Conservation (phyloP, 2,888 invertebrate species). For the Drosophila infuscata region DNA sequence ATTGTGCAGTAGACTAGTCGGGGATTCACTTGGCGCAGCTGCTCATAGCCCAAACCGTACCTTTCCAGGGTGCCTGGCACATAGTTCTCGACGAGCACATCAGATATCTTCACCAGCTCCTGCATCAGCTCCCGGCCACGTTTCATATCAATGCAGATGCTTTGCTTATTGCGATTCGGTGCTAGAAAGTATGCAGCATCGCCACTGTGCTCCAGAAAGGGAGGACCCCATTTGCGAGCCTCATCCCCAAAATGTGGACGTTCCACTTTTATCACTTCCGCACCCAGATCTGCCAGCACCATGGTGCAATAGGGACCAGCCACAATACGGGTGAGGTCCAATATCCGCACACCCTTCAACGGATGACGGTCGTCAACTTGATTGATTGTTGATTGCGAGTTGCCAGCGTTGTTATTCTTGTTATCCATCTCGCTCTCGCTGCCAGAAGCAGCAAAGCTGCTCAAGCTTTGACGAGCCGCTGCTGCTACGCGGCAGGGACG, state of each 20-base stretch:
- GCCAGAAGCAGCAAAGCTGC: constrained; percentile 58
- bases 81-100: constrained; percentile 97
- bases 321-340: constrained; percentile 94
- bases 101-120: constrained; percentile 91
- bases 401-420: constrained; percentile 13
- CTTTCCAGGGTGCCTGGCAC: constrained; percentile 94
- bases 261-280: constrained; percentile 97
- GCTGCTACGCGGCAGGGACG: constrained; percentile 23
- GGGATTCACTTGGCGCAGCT: constrained; percentile 89
- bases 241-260: constrained; percentile 95
- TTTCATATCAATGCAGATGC: constrained; percentile 94
- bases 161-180: constrained; percentile 97
- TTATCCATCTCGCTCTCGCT: constrained; percentile 7
- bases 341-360: constrained; percentile 89
- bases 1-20: constrained; percentile 96
- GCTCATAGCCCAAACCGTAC: constrained; percentile 92
- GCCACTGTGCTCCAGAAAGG: constrained; percentile 89
- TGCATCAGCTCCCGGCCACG: constrained; percentile 89
- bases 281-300: constrained; percentile 96
- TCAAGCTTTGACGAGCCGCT: constrained; percentile 51
- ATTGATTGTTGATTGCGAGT: constrained; percentile 6
- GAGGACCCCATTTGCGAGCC: constrained; percentile 96
- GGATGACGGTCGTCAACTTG: constrained; percentile 86
- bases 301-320: constrained; percentile 98
- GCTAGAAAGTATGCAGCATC: constrained; percentile 93